Conservation (phyloP, 2,888 invertebrate genomes). For the Ochlodes sylvanus region DNA sequence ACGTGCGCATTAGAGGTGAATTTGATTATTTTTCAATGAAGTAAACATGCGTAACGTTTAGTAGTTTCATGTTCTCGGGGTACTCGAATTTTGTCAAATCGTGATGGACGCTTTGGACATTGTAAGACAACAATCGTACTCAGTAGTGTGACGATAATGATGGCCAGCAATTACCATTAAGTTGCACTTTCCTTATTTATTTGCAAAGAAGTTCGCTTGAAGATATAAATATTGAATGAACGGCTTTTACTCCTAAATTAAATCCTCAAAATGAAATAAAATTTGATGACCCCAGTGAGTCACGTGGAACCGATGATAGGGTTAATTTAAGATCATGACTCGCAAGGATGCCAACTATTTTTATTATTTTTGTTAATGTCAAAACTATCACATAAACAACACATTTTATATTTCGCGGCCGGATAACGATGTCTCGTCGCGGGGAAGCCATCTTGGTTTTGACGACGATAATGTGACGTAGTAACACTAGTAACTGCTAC, state of each 20-base stretch:
- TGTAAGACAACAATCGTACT: no score
- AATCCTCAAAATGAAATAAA: not conserved
- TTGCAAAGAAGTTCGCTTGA: not conserved
- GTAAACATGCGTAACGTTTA: no score
- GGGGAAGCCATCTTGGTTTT: conserved; percentile 24
- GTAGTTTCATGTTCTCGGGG: no score
- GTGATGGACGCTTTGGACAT: no score
- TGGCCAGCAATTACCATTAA: no score
- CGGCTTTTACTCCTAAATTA: not conserved
- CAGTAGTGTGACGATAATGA: no score
- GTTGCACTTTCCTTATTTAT: no score
- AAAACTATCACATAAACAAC: conserved; percentile 59
- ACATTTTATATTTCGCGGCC: conserved; percentile 49
- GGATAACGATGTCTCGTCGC: conserved; percentile 27
- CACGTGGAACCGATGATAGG: conserved; percentile 9
- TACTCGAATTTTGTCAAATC: no score
- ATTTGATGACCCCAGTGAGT: conserved; percentile 10
- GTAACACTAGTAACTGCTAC: conserved; percentile 1
- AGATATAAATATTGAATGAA: no score
- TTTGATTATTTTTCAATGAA: no score
- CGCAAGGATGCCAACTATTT: conserved; percentile 67
- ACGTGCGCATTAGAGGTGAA: no score
- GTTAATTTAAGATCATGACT: conserved; percentile 41
- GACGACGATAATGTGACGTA: conserved; percentile 40
- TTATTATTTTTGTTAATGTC: conserved; percentile 61